Base-by-base conservation (phyloP, 2,888 invertebrate species). In the Drosophila paranaensis region DNA sequence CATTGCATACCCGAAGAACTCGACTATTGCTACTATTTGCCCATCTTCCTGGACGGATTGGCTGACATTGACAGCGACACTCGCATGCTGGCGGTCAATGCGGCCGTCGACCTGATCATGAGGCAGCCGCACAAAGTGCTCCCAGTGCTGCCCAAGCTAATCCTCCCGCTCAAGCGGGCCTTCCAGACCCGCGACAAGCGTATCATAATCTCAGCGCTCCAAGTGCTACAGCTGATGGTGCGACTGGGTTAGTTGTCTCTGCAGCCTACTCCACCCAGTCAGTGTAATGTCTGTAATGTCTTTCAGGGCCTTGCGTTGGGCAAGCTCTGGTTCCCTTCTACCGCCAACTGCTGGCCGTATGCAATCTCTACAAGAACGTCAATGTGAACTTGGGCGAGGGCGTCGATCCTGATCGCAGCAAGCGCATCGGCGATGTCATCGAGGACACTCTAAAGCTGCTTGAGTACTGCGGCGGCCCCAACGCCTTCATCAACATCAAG, bases 401-500 rank as follows among this genome's bases (percentile, higher is more conserved):
- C 25, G 97, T 98, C 65, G 98, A 98, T 92, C 97, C 97, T 90
- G 95, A 96, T 87, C 95, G 96, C 78, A 95, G 96, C 16, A 96
- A 96, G 90, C 98, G 98, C 92, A 94, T 98, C 25, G 97, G 97
- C 0, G 98, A 98, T 91, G 94, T 97, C 60, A 97, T 98, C 64
- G 97, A 98, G 92, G 97, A 98, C 88, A 98, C 98, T 0, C 94
- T 99, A 61, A 97, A 98, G 93, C 94, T 97, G 57, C 94, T 99
- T 70, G 99, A 99, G 92, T 94, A 95, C 85, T 97, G 96, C 89
- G 99, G 99, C 1, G 99, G 99, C 0, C 97, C 97, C 60, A 98
- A 98, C 92, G 98, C 99, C 1, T 98, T 97, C 92, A 98, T 98
- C 89, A 99, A 99, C 93, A 99, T 99, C 89, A 99, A 99, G 93